Evolutionary conservation across 2,113 vertebrate genomes (phyloP).

Genomic region (Empidonax traillii): DNA sequence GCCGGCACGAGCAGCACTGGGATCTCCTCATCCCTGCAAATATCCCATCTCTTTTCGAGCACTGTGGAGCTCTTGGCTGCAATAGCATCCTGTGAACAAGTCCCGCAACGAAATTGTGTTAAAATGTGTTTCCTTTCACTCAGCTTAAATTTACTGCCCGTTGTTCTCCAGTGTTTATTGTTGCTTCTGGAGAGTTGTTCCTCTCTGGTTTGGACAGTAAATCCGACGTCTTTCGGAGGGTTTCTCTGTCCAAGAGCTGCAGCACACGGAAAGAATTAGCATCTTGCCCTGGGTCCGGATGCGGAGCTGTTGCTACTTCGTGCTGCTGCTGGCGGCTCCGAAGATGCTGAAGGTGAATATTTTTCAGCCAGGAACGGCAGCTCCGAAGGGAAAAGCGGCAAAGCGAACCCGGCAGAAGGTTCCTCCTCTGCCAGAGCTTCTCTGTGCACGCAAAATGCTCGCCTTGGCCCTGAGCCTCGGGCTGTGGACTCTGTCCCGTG

Average conservation of each 20-base stretch:
- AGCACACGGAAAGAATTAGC: slow-evolving; percentile 39
- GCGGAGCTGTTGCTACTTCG: neutral
- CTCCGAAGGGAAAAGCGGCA: neutral
- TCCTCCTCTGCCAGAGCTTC: neutral
- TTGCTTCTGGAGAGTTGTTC: slow-evolving; percentile 54
- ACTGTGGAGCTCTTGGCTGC: neutral
- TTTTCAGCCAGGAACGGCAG: neutral
- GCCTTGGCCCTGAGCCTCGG: fast-evolving
- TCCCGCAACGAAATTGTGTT: neutral
- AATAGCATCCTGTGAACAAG: neutral
- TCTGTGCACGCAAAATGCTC: fast-evolving
- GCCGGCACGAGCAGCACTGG: neutral
- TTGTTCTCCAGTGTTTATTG: slow-evolving; percentile 38
- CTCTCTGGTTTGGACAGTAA: slow-evolving; percentile 40
- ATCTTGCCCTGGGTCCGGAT: neutral
- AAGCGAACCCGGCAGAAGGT: neutral
- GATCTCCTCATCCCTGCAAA: neutral
- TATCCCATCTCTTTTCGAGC: neutral
- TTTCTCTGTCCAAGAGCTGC: slow-evolving; percentile 36
- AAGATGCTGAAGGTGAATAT: neutral
- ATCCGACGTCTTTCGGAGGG: neutral
- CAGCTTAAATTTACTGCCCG: neutral
- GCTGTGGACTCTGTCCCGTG: neutral
- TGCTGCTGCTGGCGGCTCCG: neutral
- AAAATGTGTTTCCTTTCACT: slow-evolving; percentile 42